phyloP scores from a whole-genome alignment of 2,113 vertebrate genomes.

The Periophthalmodon schlosseri region DNA sequence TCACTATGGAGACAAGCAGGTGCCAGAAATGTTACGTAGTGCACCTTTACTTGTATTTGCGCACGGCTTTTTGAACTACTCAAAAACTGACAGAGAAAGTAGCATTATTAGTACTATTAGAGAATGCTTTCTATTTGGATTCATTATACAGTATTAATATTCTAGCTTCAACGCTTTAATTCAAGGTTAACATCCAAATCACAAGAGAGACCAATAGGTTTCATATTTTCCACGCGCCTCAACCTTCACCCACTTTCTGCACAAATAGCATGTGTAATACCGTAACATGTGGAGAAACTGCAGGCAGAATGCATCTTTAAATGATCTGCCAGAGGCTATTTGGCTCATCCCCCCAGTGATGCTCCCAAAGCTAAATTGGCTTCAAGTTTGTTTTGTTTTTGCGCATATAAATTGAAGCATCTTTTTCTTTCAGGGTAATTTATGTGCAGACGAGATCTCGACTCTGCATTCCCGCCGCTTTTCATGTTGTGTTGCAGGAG shows the following conservation, averaged over 20 bases:
- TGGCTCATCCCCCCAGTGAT: conserved; percentile 49
- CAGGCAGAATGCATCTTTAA: conserved; percentile 41
- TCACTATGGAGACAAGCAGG: too few species aligned
- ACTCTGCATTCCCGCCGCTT: conserved; percentile 11
- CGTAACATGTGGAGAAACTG: conserved; percentile 39
- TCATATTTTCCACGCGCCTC: conserved; percentile 22
- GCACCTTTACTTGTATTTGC: too few species aligned
- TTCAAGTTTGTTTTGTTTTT: conserved; percentile 53
- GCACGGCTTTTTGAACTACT: too few species aligned
- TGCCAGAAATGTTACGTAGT: too few species aligned
- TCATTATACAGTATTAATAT: not conserved
- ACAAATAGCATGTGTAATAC: conserved; percentile 42
- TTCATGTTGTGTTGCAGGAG: conserved; percentile 36
- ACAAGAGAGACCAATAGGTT: not conserved
- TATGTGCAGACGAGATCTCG: conserved; percentile 25
- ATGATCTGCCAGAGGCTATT: conserved; percentile 54
- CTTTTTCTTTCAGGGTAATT: conserved; percentile 46
- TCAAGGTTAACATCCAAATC: conserved; percentile 10
- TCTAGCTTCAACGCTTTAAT: not conserved
- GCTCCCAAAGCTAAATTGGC: conserved; percentile 56
- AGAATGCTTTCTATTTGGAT: not conserved
- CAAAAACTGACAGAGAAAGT: too few species aligned
- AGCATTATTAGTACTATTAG: too few species aligned
- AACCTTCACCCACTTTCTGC: conserved; percentile 31
- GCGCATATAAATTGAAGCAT: conserved; percentile 49